phyloP scores from a whole-genome alignment of 2,888 invertebrate genomes.

The Rhagophthalmus giganteus region DNA sequence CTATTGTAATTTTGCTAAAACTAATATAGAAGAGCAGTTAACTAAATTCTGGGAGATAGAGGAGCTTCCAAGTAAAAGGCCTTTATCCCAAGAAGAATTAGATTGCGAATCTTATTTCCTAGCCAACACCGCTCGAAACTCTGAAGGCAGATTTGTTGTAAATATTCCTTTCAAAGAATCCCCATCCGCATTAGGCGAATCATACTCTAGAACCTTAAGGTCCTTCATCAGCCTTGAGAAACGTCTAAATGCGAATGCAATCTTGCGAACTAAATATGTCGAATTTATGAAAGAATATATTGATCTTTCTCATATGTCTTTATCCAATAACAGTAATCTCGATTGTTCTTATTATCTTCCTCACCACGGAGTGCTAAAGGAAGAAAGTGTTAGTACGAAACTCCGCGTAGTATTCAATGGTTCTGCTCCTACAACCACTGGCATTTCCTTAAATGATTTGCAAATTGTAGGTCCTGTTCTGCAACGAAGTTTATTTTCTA shows the following conservation, averaged over 20 bases:
- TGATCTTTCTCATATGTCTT: constrained; percentile 8
- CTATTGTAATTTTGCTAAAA: not conserved
- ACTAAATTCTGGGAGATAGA: constrained; percentile 40
- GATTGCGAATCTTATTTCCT: constrained; percentile 36
- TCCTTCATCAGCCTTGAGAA: constrained; percentile 31
- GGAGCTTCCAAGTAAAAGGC: constrained; percentile 19
- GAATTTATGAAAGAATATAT: constrained; percentile 14
- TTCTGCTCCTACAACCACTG: not conserved
- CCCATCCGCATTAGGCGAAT: constrained; percentile 27
- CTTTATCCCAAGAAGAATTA: constrained; percentile 18
- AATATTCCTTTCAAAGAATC: constrained; percentile 34
- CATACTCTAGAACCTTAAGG: constrained; percentile 30
- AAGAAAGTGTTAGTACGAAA: constrained; percentile 15
- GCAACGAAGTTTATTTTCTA: constrained; percentile 42
- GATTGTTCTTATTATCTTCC: constrained; percentile 23
- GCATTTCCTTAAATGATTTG: not conserved
- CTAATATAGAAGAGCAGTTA: constrained; percentile 7
- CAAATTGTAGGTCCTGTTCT: constrained; percentile 40
- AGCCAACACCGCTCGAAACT: constrained; percentile 27
- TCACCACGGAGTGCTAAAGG: constrained; percentile 45
- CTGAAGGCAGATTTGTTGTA: constrained; percentile 36
- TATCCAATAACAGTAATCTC: not conserved
- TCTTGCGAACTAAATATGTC: constrained; percentile 22
- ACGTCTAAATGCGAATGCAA: constrained; percentile 24
- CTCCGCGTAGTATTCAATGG: constrained; percentile 10